Evolutionary conservation across 2,888 invertebrate species (phyloP), one percentile per base, ranked within the genome.

Genomic region (Kuschelorhynchus macadamiae): DNA sequence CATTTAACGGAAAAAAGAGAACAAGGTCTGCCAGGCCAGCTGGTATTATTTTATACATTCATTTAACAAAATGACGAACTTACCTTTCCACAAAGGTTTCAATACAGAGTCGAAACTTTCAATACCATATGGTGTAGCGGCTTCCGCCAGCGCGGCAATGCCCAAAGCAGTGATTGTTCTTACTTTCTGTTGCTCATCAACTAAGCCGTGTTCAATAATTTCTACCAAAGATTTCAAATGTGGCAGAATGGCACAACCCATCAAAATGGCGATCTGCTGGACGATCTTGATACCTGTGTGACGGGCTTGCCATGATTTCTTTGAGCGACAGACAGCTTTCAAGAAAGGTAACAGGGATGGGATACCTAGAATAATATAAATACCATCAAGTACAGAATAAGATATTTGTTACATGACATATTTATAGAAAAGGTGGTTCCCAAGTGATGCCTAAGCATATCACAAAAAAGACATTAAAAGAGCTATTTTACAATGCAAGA

Each of bases 241-340:
- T 0, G 99, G 99, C 73, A 99, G 85, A 77, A 99, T 98, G 21
- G 99, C 99, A 82, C 99, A 99, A 5, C 99, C 99, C 98, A 99
- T 98, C 21, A 99, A 87, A 80, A 99, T 99, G 46, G 99, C 97
- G 75, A 99, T 99, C 86, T 99, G 99, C 82, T 99, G 99, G 0
- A 99, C 98, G 81, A 99, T 99, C 86, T 99, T 99, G 71, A 99
- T 99, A 81, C 98, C 98, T 2, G 98, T 98, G 83, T 98, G 98
- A 12, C 93, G 86, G 1, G 93, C 99, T 85, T 99, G 99, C 99
- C 99, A 99, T 0, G 97, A 98, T 83, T 99, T 99, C 86, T 99
- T 99, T 74, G 97, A 97, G 76, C 97, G 92, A 82, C 99, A 99
- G 1, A 99, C 99, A 56, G 99, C 98, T 85, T 98, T 99, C 76